phyloP scores from a whole-genome alignment of 1,140 invertebrate species.

The Musca vetustissima region DNA sequence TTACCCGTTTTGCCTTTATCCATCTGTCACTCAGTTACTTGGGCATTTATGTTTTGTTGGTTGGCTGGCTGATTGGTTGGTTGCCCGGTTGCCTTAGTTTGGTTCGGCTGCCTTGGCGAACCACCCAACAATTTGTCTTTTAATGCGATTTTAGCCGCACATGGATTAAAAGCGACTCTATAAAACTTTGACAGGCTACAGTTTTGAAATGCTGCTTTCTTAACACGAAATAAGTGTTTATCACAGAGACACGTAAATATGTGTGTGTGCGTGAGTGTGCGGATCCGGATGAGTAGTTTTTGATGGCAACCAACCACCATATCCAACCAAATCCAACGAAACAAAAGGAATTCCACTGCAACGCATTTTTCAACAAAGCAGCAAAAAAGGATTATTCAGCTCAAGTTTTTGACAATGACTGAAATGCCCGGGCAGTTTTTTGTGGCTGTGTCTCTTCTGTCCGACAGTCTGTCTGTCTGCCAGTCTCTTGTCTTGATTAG shows the following conservation, averaged over 20 bases:
- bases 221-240: not conserved
- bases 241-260: not conserved
- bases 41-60: too few relatives aligned
- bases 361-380: not conserved
- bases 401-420: slow-evolving; percentile 18
- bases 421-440: too few relatives aligned
- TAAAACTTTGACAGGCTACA: slow-evolving; percentile 18
- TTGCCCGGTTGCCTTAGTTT: too few relatives aligned
- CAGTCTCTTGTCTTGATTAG: not conserved
- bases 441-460: too few relatives aligned
- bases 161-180: slow-evolving; percentile 21
- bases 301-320: too few relatives aligned
- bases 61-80: too few relatives aligned
- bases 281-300: not conserved
- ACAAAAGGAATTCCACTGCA: slow-evolving; percentile 1
- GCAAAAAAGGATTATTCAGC: slow-evolving; percentile 17
- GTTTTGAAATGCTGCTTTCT: too few relatives aligned
- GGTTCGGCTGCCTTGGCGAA: not conserved
- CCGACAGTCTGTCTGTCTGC: not conserved
- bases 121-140: slow-evolving; percentile 22
- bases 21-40: too few relatives aligned
- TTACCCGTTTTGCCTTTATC: too few relatives aligned
- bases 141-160: slow-evolving; percentile 18
- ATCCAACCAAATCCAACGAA: not conserved
- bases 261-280: not conserved